Conservation (phyloP, 2,888 invertebrate genomes). For the Drosophila fulvimacula region DNA sequence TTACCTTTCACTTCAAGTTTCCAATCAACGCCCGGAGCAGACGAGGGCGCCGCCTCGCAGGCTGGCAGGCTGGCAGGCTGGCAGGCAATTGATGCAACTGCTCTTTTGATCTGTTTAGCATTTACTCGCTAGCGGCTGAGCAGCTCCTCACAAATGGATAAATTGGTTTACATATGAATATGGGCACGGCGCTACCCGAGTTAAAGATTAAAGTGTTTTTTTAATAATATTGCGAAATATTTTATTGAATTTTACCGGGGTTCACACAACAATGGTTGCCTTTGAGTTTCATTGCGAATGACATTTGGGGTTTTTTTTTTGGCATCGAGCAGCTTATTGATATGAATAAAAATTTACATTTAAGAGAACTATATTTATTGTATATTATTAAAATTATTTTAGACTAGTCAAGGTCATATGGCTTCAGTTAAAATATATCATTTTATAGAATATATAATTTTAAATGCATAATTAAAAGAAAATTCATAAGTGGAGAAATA, state of each 20-base stretch:
- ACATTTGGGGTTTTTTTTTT: background rate
- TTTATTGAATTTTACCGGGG: background rate
- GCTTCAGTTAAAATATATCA: background rate
- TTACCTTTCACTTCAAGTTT: conserved; percentile 33
- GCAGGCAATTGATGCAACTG: conserved; percentile 57
- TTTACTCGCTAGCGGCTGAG: conserved; percentile 38
- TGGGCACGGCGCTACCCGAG: background rate
- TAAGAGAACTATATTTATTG: no score
- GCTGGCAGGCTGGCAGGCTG: conserved; percentile 26
- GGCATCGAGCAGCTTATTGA: background rate
- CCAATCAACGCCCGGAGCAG: conserved; percentile 30
- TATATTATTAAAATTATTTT: background rate
- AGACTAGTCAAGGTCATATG: background rate
- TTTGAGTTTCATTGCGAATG: conserved; percentile 2
- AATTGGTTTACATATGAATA: background rate
- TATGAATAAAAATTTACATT: background rate
- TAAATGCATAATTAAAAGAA: conserved; percentile 4
- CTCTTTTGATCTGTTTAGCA: conserved; percentile 61
- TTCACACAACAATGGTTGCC: background rate
- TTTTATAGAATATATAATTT: background rate
- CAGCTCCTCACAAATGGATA: conserved; percentile 11
- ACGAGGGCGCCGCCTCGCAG: background rate
- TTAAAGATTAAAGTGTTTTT: background rate
- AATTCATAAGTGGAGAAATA: background rate
- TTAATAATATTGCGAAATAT: background rate